Base-by-base conservation (phyloP, 1,140 invertebrate species). In the Conopomorpha cramerella region DNA sequence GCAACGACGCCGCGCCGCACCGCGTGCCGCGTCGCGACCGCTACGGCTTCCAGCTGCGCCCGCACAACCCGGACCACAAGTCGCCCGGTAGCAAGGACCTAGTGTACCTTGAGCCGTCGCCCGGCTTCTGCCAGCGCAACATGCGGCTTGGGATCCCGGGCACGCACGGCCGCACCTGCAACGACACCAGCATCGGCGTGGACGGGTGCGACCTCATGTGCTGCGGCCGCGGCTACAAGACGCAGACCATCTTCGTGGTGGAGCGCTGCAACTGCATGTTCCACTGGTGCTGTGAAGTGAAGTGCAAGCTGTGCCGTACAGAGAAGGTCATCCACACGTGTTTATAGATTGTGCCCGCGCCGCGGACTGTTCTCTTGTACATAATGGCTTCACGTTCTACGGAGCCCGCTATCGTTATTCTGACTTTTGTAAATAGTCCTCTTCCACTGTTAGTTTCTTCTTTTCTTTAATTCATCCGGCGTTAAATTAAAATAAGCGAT, bases 231-330 rank as follows among this genome's bases (percentile, higher is more conserved):
- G 95, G 95, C 16, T 93, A 92, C 80, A 85, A 86, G 43, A 92
- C 92, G 1, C 86, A 93, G 50, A 88, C 91, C 43, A 81, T 89
- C 35, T 83, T 86, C 33, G 89, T 93, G n/a, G 83, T 88, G 40
- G 92, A 95, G 68, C 82, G 94, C 44, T 97, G 95, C 71, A 87
- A 90, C 47, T 98, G 95, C 79, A 95, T 88, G 55, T 97, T 95
- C 80, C 91, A 96, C 64, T 98, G 95, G 95, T 98, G 95, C 74
- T 98, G 95, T 80, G 88, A 95, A 78, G 95, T 98, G 41, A 93
- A 94, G 77, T 98, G 95, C 77, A 92, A 95, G 77, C 78, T 89
- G 42, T 98, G 94, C 77, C 85, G 85, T 51, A 89, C 86, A 38
- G 91, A 90, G 78, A 93, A 93, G 78, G 92, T 89, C 34, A 85